These are phyloP conservation scores for Exocentrus adspersus DNA, from an alignment of 2,888 invertebrate species.

Conservation along the genomic window DNA sequence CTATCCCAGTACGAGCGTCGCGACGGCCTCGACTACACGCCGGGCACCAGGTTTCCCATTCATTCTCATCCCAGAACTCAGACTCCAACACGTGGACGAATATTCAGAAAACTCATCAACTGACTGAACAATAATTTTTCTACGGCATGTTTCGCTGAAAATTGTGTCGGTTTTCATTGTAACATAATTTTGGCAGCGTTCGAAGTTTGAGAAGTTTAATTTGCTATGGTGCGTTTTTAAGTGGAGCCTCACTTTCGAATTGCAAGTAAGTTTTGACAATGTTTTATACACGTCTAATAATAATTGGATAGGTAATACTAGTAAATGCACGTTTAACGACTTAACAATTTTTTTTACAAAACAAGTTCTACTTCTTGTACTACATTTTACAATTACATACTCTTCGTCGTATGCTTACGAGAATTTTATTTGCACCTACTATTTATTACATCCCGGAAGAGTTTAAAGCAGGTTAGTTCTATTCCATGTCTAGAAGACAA, in stretches of 20 bases:
- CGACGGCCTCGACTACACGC: conserved; percentile 45
- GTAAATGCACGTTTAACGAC: too few relatives aligned
- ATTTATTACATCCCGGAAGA: too few relatives aligned
- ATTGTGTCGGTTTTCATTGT: background rate
- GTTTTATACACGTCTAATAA: too few relatives aligned
- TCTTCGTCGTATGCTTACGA: too few relatives aligned
- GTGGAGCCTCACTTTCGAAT: conserved; percentile 1
- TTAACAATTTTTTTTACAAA: too few relatives aligned
- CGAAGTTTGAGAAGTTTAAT: background rate
- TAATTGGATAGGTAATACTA: too few relatives aligned
- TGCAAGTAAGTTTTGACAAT: conserved; percentile 14
- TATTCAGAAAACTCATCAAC: background rate
- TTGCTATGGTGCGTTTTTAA: conserved; percentile 1
- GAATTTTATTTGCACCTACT: too few relatives aligned
- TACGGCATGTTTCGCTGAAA: background rate
- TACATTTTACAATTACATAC: too few relatives aligned
- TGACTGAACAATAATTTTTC: background rate
- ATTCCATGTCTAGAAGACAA: too few relatives aligned
- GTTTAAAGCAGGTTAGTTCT: too few relatives aligned
- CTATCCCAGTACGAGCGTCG: conserved; percentile 50
- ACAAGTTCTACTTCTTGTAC: too few relatives aligned
- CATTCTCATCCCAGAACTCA: conserved; percentile 10
- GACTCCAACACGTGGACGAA: background rate
- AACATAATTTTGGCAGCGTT: conserved; percentile 9
- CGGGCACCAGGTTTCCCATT: background rate